These are phyloP conservation scores for Drepanosiphum platanoidis DNA, from an alignment of 2,888 invertebrate genomes.

Conservation along the genomic window DNA sequence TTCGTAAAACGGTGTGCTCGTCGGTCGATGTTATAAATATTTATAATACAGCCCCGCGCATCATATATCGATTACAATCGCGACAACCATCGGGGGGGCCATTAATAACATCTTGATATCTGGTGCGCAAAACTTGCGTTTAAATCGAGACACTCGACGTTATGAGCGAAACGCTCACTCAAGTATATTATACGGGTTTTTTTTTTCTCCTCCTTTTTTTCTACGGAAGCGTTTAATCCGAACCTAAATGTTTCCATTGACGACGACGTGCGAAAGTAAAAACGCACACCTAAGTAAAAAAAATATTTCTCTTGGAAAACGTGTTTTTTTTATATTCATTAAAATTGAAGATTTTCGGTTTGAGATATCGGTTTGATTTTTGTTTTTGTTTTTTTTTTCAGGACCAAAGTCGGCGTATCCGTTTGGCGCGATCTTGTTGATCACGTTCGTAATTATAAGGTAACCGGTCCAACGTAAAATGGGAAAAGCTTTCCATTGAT, in stretches of 20 bases:
- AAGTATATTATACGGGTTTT: background rate
- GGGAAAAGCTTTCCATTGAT: slow-evolving; percentile 5
- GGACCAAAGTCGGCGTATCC: background rate
- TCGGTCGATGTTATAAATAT: slow-evolving; percentile 1
- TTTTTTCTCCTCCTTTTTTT: background rate
- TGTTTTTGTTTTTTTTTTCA: slow-evolving; percentile 13
- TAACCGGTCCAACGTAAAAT: slow-evolving; percentile 19
- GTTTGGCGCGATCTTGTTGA: background rate
- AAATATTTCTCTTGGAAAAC: no score
- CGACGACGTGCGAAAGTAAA: background rate
- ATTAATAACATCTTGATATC: slow-evolving; percentile 22
- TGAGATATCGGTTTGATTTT: background rate
- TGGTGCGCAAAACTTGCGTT: background rate
- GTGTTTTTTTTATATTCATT: no score
- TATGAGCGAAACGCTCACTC: background rate
- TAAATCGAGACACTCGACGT: background rate
- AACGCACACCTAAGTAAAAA: background rate
- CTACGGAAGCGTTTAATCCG: background rate
- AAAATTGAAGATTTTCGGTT: no score
- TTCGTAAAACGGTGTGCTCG: background rate
- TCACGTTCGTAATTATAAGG: slow-evolving; percentile 13
- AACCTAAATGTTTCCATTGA: background rate
- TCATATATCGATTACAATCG: slow-evolving; percentile 18
- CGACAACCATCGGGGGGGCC: background rate
- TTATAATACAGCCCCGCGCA: background rate